Conservation (phyloP, 2,888 invertebrate species). For the Nymphalis polychloros region DNA sequence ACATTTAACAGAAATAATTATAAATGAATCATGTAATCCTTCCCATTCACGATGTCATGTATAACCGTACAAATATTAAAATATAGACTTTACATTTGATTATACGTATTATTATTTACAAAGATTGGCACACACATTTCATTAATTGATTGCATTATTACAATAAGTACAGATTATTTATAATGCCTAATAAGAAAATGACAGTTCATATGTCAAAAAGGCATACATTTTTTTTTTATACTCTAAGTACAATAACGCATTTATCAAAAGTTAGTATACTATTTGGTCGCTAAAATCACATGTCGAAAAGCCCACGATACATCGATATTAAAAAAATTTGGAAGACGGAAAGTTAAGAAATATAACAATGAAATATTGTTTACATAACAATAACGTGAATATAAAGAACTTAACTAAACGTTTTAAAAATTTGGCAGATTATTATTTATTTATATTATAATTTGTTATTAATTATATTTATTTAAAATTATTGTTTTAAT, state of each 20-base stretch:
- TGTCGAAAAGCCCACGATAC: slow-evolving; percentile 52
- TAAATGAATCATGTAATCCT: neutral
- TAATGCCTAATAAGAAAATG: slow-evolving; percentile 14
- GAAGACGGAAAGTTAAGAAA: slow-evolving; percentile 39
- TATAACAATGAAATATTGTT: slow-evolving; percentile 13
- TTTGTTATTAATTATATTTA: neutral
- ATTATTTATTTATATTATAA: neutral
- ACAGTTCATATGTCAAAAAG: slow-evolving; percentile 14
- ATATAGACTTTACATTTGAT: slow-evolving; percentile 7
- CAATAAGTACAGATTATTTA: slow-evolving; percentile 29
- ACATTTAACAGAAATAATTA: neutral
- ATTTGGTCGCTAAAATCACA: slow-evolving; percentile 71
- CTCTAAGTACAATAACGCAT: slow-evolving; percentile 46
- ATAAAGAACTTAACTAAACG: slow-evolving; percentile 4
- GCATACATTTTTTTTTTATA: slow-evolving; percentile 20
- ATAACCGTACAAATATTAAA: slow-evolving; percentile 6
- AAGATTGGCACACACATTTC: slow-evolving; percentile 56
- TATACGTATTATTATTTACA: slow-evolving; percentile 40
- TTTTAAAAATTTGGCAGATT: slow-evolving; percentile 4
- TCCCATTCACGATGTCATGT: slow-evolving; percentile 3
- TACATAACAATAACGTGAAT: slow-evolving; percentile 3
- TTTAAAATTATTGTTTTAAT: neutral
- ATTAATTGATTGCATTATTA: slow-evolving; percentile 46
- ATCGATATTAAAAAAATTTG: slow-evolving; percentile 31
- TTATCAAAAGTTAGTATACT: slow-evolving; percentile 56